Base-by-base conservation (phyloP, 1,140 invertebrate genomes). In the Drosophila rufa region DNA sequence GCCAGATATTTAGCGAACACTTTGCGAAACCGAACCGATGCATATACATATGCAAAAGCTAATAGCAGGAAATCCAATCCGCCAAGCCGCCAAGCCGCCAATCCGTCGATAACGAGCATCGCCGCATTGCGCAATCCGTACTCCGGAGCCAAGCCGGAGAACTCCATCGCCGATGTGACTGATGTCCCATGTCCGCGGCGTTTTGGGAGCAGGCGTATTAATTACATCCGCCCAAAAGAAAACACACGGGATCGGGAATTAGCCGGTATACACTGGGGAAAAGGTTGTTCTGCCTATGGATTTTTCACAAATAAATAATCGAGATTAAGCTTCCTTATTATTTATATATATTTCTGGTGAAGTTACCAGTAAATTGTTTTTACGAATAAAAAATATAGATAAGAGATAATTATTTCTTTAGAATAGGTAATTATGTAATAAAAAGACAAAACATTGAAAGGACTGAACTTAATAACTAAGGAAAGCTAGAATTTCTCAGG, bases 181-280 rank as follows among this genome's bases (percentile, higher is more conserved):
- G 67, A 59, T 69, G 66, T 25, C 33, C 17, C n/a, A 33, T 30
- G 25, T 50, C 38, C 38, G 11, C 19, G 60, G 22, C 19, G 5
- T 15, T 33, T 61, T 36, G 62, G 46, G 17, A 51, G 38, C 64
- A 57, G 45, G 68, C 67, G 70, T 73, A 74, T 74, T 74, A 74
- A 30, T 74, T 73, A 74, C 70, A 74, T 73, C 70, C 70, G 70
- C 53, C 68, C 69, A 67, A 14, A 45, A 36, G 62, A 38, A 55
- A 22, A 56, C 55, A 14, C 55, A 59, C 55, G 51, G 51, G 14
- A 22, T 64, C 25, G 53, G 61, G 61, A 40, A 64, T 59, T 43
- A n/a, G 38, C 0, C 1, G 40, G 27, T 14, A 1, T 62, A 45
- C 62, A 66, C 62, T 62, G 22, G 36, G 36, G 17, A 40, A 57